These are phyloP conservation scores for Megamerina dolium DNA, from an alignment of 2,888 invertebrate species.

Conservation along the genomic window DNA sequence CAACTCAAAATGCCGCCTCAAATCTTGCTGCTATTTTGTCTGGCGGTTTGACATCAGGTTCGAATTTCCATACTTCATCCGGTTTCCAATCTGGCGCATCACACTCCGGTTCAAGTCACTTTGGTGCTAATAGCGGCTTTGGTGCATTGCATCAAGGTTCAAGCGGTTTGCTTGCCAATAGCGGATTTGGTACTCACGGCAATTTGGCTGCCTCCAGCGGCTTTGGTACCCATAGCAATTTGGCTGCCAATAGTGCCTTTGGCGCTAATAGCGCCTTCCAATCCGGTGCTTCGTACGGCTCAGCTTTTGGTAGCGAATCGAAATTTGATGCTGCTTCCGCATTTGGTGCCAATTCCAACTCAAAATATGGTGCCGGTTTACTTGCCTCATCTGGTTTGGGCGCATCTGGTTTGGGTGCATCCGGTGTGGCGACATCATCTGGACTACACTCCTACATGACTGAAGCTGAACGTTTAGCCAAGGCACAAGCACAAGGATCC, in stretches of 20 bases:
- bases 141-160: conserved; percentile 5
- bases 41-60: conserved; percentile 11
- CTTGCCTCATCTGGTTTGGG: not conserved
- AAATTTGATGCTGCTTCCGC: conserved; percentile 21
- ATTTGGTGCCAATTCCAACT: conserved; percentile 22
- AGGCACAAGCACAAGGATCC: conserved; percentile 35
- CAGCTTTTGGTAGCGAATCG: conserved; percentile 15
- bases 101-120: not conserved
- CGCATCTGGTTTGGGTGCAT: conserved; percentile 5
- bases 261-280: too few species aligned
- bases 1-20: conserved; percentile 17
- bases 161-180: conserved; percentile 1
- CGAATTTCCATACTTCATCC: conserved; percentile 10
- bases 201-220: not conserved
- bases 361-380: conserved; percentile 19
- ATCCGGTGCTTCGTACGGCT: conserved; percentile 14
- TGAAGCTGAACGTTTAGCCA: conserved; percentile 44
- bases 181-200: too few species aligned
- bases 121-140: conserved; percentile 4
- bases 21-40: conserved; percentile 17
- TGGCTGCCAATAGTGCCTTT: conserved; percentile 13
- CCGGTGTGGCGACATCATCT: conserved; percentile 15
- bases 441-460: conserved; percentile 35
- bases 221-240: conserved; percentile 7
- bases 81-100: conserved; percentile 11